Base-by-base conservation (phyloP, 2,113 vertebrate genomes). In the Rostratula benghalensis region DNA sequence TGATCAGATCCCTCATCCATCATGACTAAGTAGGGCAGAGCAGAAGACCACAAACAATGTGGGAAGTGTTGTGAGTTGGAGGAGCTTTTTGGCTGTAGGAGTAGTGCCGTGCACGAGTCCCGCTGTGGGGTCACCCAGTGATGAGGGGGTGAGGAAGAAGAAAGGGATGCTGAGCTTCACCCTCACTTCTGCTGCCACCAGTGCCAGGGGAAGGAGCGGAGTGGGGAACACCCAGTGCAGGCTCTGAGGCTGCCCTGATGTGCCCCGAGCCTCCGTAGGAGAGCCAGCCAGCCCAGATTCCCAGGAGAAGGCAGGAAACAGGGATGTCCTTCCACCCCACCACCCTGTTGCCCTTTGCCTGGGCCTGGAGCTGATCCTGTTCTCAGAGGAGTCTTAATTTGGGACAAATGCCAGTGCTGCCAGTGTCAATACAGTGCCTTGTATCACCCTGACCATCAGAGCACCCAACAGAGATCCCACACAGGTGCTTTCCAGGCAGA, bases 61-160 rank as follows among this genome's bases (percentile, higher is more conserved):
- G 68, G 73, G 68, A 48, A 59, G 27, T 2, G n/a, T 4, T 60
- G 51, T 51, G 50, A 60, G 67, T 9, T 61, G 33, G 37, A 78
- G 51, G 46, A 86, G 61, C 6, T 64, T 60, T 20, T 1, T 63
- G 56, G 83, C 28, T 20, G 3, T 0, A 14, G 25, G 37, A 28
- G 50, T 17, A 41, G 48, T 14, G 56, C n/a, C 2, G 3, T 1
- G 5, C n/a, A 4, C 4, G 9, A 15, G 37, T n/a, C 24, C 8
- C 4, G 60, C 0, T 0, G 28, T 1, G 3, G 1, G 3, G 43
- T 12, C 79, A 60, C 17, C 17, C 13, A 16, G 57, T 1, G 1
- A 41, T 4, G n/a, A 14, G 4, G 13, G 5, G 8, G 3, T 33
- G 59, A 95, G 68, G 68, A 53, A 53, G 67, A 83, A 54, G n/a